Evolutionary conservation across 1,140 invertebrate genomes (phyloP).

Genomic region (Zaprionus davidi): DNA sequence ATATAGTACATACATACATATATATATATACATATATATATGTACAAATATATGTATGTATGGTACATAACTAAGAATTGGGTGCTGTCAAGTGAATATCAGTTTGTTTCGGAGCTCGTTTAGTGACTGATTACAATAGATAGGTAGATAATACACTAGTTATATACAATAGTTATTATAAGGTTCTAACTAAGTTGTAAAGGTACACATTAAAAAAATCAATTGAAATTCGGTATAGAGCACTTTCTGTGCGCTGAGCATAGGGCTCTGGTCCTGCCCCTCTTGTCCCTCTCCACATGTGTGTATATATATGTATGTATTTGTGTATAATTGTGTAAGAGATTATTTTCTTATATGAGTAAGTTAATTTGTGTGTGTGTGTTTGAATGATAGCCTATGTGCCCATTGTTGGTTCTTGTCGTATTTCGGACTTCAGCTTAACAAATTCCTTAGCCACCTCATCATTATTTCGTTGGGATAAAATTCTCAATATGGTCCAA

Average conservation of each 20-base stretch:
- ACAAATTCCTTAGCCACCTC: slow-evolving; percentile 99
- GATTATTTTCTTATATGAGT: background rate
- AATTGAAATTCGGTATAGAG: too few relatives aligned
- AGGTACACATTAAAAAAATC: too few relatives aligned
- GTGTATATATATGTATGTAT: background rate
- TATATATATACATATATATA: too few relatives aligned
- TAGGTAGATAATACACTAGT: too few relatives aligned
- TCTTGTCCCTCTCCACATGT: too few relatives aligned
- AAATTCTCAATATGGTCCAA: slow-evolving; percentile 98
- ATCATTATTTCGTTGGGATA: slow-evolving; percentile 99
- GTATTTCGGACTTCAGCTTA: slow-evolving; percentile 98
- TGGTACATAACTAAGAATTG: background rate
- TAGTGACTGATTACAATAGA: too few relatives aligned
- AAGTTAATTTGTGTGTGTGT: background rate
- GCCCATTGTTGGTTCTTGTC: slow-evolving; percentile 89
- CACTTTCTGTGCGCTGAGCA: too few relatives aligned
- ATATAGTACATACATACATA: background rate
- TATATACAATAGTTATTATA: too few relatives aligned
- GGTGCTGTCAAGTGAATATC: too few relatives aligned
- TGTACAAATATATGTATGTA: background rate
- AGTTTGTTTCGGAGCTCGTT: too few relatives aligned
- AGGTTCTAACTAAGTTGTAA: too few relatives aligned
- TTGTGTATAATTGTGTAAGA: background rate
- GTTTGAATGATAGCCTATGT: slow-evolving; percentile 51
- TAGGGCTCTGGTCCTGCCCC: too few relatives aligned